Evolutionary conservation across 1,140 invertebrate genomes (phyloP).

Genomic region (Bombus turneri): DNA sequence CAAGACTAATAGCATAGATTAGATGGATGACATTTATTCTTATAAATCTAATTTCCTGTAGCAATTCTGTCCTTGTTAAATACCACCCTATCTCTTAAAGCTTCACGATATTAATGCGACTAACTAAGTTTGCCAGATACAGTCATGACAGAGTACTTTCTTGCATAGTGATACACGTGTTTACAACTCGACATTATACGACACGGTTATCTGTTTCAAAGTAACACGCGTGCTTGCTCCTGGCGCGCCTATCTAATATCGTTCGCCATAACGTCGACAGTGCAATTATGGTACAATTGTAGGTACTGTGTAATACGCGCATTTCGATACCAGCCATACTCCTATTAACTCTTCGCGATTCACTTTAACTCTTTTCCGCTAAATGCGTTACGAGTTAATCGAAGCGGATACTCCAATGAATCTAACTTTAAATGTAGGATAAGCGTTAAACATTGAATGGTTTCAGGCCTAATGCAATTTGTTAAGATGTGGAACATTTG

Average conservation of each 20-base stretch:
- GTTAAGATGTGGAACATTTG: neutral
- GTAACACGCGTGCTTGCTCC: constrained; percentile 37
- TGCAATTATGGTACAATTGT: constrained; percentile 35
- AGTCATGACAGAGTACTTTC: constrained; percentile 37
- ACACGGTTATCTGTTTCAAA: constrained; percentile 47
- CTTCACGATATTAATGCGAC: constrained; percentile 21
- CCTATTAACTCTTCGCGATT: neutral
- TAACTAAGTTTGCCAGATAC: constrained; percentile 38
- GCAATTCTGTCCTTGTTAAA: constrained; percentile 20
- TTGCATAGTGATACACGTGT: constrained; percentile 35
- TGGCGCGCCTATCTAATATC: constrained; percentile 50
- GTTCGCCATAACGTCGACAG: constrained; percentile 33
- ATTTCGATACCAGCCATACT: neutral
- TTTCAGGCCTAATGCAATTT: no score
- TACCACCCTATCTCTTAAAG: constrained; percentile 35
- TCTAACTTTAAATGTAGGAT: neutral
- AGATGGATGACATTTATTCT: constrained; percentile 33
- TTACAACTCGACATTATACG: constrained; percentile 39
- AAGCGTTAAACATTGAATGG: neutral
- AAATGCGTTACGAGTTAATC: no score
- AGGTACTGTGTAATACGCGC: neutral
- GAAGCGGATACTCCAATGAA: neutral
- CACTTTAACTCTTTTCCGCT: neutral
- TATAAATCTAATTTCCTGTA: constrained; percentile 24
- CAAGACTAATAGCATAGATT: constrained; percentile 21